Percentiles rank a stretch among this genome's conserved stretches.
phyloP scores from a whole-genome alignment of 2,797 vertebrate genomes.

The Sebastes iracundus region DNA sequence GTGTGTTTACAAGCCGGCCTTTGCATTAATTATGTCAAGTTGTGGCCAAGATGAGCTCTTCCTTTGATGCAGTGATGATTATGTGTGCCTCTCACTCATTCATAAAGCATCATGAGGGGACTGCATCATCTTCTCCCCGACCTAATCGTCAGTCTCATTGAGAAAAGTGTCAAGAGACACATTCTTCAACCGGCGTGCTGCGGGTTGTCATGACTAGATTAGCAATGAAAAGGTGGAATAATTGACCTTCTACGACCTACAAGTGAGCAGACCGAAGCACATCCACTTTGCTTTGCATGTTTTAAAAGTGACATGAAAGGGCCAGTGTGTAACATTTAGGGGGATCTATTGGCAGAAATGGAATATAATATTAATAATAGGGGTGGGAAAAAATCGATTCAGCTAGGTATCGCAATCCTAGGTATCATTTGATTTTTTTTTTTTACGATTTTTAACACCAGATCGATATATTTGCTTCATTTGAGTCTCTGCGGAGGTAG shows the following conservation, averaged over 20 bases:
- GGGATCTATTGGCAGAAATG: too few species aligned
- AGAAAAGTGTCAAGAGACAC: background rate
- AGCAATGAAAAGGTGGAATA: slow-evolving; percentile 5
- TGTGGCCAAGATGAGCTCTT: background rate
- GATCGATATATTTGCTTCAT: too few species aligned
- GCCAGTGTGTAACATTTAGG: too few species aligned
- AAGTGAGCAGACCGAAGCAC: background rate
- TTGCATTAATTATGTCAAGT: slow-evolving; percentile 15
- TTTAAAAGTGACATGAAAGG: background rate
- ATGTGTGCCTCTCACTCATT: background rate
- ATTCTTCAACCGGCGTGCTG: background rate
- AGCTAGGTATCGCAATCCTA: too few species aligned
- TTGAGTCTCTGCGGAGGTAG: too few species aligned
- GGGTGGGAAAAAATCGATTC: too few species aligned
- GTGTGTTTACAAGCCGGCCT: background rate
- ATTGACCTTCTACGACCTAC: background rate
- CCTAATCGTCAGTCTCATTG: background rate
- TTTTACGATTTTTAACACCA: too few species aligned
- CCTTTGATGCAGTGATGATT: background rate
- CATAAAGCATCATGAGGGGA: background rate
- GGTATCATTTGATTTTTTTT: too few species aligned
- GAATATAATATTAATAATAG: too few species aligned
- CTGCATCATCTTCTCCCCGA: background rate
- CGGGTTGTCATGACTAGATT: background rate
- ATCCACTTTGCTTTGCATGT: background rate